These are phyloP conservation scores for Mycetomoellerius zeteki DNA, from an alignment of 1,140 invertebrate genomes.

Conservation along the genomic window DNA sequence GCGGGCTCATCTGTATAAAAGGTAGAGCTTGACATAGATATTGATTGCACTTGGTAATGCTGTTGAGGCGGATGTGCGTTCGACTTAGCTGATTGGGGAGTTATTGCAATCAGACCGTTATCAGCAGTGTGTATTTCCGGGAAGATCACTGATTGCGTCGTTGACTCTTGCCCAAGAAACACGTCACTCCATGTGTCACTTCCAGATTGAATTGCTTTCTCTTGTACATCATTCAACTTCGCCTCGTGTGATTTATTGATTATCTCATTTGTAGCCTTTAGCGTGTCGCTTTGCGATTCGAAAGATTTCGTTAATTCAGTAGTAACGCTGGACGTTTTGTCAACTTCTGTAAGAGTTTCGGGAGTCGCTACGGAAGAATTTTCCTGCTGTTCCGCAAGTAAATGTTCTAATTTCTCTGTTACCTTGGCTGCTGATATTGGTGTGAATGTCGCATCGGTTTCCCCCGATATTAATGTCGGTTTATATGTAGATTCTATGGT, in stretches of 20 bases:
- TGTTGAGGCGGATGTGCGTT: slow-evolving; percentile 33
- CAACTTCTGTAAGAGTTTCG: background rate
- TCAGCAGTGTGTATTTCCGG: background rate
- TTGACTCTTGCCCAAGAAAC: background rate
- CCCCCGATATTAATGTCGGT: background rate
- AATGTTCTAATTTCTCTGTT: slow-evolving; percentile 82
- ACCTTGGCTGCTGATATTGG: slow-evolving; percentile 83
- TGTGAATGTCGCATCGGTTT: slow-evolving; percentile 71
- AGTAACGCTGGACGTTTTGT: slow-evolving; percentile 2
- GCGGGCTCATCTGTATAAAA: slow-evolving; percentile 25
- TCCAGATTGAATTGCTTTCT: background rate
- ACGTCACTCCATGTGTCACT: slow-evolving; percentile 43
- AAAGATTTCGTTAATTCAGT: slow-evolving; percentile 29
- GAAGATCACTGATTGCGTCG: background rate
- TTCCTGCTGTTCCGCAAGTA: slow-evolving; percentile 80
- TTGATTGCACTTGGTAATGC: slow-evolving; percentile 46
- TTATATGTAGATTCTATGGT: slow-evolving; percentile 55
- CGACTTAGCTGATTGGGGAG: slow-evolving; percentile 3
- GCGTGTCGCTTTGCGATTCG: background rate
- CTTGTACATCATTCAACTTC: background rate
- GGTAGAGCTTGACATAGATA: background rate
- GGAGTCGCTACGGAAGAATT: background rate
- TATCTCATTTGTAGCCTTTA: slow-evolving; percentile 7
- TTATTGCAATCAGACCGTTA: slow-evolving; percentile 5
- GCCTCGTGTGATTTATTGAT: background rate